Conservation (phyloP, 2,113 vertebrate species). For the Sphaerodactylus townsendi region DNA sequence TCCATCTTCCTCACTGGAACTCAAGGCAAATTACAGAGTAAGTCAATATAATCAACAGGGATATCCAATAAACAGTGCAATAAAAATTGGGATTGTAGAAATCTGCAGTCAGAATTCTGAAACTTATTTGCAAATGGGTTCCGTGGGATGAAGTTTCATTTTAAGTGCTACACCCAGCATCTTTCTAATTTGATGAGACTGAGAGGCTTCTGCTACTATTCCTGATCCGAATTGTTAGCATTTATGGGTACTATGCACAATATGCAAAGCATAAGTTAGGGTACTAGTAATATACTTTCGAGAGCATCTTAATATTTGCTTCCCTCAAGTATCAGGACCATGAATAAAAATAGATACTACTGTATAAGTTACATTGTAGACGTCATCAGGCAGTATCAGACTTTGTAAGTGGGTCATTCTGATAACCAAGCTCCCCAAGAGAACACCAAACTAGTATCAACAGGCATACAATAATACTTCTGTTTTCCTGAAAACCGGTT, state of each 20-base stretch:
- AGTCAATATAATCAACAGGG: too few species aligned
- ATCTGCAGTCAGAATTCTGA: background rate
- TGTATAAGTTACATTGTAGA: conserved; percentile 18
- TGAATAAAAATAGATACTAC: background rate
- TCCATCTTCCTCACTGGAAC: too few species aligned
- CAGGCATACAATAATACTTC: too few species aligned
- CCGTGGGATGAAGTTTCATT: background rate
- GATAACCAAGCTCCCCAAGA: background rate
- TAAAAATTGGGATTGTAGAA: too few species aligned
- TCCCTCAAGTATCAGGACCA: conserved; percentile 10
- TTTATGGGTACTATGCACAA: conserved; percentile 24
- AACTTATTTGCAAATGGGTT: background rate
- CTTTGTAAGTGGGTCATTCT: background rate
- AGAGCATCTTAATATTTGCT: conserved; percentile 1
- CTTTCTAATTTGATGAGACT: conserved; percentile 22
- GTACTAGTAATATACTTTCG: conserved; percentile 30
- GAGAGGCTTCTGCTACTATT: too few species aligned
- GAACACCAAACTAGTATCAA: too few species aligned
- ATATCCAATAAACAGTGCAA: too few species aligned
- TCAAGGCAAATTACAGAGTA: too few species aligned
- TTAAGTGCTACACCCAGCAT: background rate
- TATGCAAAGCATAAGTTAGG: background rate
- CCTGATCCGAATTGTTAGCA: background rate
- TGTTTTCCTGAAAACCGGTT: too few species aligned
- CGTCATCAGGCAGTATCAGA: background rate